Percentiles rank a stretch among this genome's conserved stretches.
phyloP scores from a whole-genome alignment of 2,888 invertebrate species.

The Zygogramma bicolorata region DNA sequence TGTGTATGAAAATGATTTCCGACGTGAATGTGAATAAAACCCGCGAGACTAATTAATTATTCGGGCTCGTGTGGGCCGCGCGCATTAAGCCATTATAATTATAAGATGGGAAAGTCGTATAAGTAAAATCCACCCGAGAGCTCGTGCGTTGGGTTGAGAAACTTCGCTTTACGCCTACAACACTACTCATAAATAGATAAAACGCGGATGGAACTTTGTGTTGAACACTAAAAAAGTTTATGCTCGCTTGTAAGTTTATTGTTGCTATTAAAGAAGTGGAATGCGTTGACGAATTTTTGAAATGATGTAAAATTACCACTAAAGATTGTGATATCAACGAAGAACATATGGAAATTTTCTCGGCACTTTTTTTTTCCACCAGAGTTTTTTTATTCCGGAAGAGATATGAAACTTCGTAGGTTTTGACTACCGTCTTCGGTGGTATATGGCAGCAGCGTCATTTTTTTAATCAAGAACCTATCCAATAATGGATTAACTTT shows the following conservation, averaged over 20 bases:
- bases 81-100: slow-evolving; percentile 18
- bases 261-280: neutral
- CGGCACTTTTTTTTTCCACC: neutral
- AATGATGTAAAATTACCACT: neutral
- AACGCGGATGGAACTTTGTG: neutral
- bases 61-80: slow-evolving; percentile 8
- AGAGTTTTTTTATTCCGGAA: too few species aligned
- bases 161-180: neutral
- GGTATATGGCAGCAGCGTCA: too few species aligned
- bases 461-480: too few species aligned
- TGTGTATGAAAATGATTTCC: slow-evolving; percentile 3
- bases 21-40: slow-evolving; percentile 2
- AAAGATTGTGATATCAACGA: neutral
- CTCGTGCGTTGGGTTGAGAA: neutral
- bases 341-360: neutral
- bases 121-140: neutral
- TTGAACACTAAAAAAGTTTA: neutral
- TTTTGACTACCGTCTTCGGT: too few species aligned
- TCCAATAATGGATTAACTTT: too few species aligned
- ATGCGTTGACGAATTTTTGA: neutral
- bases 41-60: slow-evolving; percentile 2
- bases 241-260: neutral
- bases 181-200: neutral
- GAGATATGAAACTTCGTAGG: too few species aligned
- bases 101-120: slow-evolving; percentile 2